These are phyloP conservation scores for Diarsia brunnea DNA, from an alignment of 2,888 invertebrate species.

Conservation along the genomic window DNA sequence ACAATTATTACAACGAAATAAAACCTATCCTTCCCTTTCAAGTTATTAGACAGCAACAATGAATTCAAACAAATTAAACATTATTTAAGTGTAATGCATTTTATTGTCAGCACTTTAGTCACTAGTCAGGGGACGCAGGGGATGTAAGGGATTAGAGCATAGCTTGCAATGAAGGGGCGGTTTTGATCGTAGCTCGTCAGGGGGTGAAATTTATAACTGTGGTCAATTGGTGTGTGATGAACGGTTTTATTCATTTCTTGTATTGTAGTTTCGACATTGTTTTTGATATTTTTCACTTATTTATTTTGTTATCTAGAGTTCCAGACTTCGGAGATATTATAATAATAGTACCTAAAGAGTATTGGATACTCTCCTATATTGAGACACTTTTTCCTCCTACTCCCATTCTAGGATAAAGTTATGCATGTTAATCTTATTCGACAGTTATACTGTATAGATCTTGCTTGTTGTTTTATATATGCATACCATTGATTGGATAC, in stretches of 20 bases:
- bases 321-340: not conserved
- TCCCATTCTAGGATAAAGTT: not conserved
- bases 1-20: conserved; percentile 27
- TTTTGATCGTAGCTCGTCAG: conserved; percentile 66
- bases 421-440: too few species aligned
- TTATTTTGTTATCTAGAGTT: not conserved
- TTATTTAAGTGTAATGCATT: conserved; percentile 68
- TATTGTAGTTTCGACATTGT: not conserved
- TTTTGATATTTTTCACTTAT: not conserved
- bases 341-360: too few species aligned
- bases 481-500: not conserved
- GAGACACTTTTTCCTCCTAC: not conserved
- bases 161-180: conserved; percentile 69
- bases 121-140: conserved; percentile 65
- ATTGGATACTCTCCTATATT: not conserved
- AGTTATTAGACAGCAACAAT: conserved; percentile 61
- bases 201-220: conserved; percentile 69
- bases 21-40: conserved; percentile 27
- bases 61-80: conserved; percentile 67
- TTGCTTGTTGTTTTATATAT: not conserved
- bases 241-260: conserved; percentile 21
- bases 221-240: conserved; percentile 62
- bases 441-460: too few species aligned
- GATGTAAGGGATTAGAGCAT: conserved; percentile 60
- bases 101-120: conserved; percentile 67